Evolutionary conservation across 2,113 vertebrate species (phyloP), one percentile per base, ranked within the genome.

Genomic region (Daboia siamensis): DNA sequence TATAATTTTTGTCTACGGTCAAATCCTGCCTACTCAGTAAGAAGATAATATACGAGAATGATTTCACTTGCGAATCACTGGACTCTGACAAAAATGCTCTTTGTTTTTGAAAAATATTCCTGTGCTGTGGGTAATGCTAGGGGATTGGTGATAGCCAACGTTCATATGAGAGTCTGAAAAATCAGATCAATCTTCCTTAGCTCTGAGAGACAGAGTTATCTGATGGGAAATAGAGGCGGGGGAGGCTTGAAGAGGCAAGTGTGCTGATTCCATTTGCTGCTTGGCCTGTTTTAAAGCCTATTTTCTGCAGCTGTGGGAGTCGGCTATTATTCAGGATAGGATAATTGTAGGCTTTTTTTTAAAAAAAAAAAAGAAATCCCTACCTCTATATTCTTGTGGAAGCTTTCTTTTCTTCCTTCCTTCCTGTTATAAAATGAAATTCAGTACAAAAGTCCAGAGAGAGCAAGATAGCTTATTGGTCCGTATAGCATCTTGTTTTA

Each of bases 331-430:
- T 90, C 61, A 21, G 13, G 56, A 86, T 51, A 90, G 46, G 55
- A 44, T 93, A 92, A 92, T 92, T 89, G 54, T 59, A 59, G 69
- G 69, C 69, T 85, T 92, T 92, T 84, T 69, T 69, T 39, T n/a
- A 39, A 39, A 39, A 39, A 1, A 15, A n/a, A 86, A 64, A 92
- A 64, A 90, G 74, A 86, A 92, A 86, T 86, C 29, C 29, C 21
- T 90, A 86, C 46, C 33, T 44, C 64, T 93, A 56, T 93, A 90
- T 92, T 90, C 89, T 92, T 39, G 15, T 84, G 21, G 44, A 64
- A 13, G 55, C 7, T 29, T 59, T 26, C 57, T 2, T 80, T 33
- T 2, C 5, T 59, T 64, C 26, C 26, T 74, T 56, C 1, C 4
- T 39, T 39, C 3, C 51, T 33, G 64, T 74, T 80, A 88, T 24